These are phyloP conservation scores for Ibidorhyncha struthersii DNA, from an alignment of 2,113 vertebrate genomes.

Conservation along the genomic window DNA sequence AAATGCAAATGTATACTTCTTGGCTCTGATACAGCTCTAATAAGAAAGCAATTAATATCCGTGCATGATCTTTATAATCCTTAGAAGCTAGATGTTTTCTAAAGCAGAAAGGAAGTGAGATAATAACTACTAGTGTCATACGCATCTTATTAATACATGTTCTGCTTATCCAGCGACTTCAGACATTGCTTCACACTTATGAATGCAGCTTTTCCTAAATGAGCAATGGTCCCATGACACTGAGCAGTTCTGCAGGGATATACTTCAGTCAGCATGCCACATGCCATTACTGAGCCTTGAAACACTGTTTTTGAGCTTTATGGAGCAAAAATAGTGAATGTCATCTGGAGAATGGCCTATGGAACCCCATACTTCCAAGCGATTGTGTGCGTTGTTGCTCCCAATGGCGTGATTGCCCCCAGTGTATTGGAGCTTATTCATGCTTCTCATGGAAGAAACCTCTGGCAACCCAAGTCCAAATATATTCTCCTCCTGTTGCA, in stretches of 20 bases:
- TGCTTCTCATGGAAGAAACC: neutral
- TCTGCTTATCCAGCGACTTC: neutral
- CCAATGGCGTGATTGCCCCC: fast-evolving
- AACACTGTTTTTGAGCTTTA: fast-evolving
- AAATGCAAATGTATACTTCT: neutral
- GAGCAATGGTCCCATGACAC: conserved; percentile 12
- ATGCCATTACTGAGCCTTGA: neutral
- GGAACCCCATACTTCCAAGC: fast-evolving
- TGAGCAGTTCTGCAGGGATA: neutral
- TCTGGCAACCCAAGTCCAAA: neutral
- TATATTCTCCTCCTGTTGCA: neutral
- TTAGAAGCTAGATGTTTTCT: neutral
- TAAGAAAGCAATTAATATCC: neutral
- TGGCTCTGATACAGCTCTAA: neutral
- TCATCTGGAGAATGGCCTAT: fast-evolving
- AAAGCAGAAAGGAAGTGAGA: neutral
- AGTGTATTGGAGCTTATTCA: neutral
- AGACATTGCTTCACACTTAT: neutral
- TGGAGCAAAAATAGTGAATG: neutral
- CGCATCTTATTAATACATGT: neutral
- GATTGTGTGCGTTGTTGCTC: fast-evolving
- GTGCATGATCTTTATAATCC: neutral
- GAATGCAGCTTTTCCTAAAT: neutral
- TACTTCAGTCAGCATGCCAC: neutral
- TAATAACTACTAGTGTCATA: neutral